Evolutionary conservation across 2,797 vertebrate species (phyloP).

Genomic region (Echiichthys vipera): DNA sequence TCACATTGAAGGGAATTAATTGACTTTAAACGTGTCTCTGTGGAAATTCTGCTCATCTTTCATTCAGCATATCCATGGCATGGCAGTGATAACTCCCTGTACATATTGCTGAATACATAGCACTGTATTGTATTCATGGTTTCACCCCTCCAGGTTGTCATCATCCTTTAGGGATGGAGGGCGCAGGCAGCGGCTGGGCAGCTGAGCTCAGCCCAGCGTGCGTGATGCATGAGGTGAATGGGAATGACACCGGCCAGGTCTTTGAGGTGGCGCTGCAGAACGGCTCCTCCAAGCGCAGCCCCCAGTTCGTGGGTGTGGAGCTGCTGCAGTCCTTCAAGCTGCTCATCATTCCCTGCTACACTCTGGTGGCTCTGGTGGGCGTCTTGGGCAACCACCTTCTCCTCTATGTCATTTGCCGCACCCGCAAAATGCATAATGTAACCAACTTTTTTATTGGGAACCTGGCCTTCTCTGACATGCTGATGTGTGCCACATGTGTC

Average conservation of each 20-base stretch:
- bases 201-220: slow-evolving; percentile 58
- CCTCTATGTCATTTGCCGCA: slow-evolving; percentile 90
- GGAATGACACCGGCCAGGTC: slow-evolving; percentile 61
- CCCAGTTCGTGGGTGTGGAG: slow-evolving; percentile 88
- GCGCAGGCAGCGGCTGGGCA: slow-evolving; percentile 70
- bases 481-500: slow-evolving; percentile 91
- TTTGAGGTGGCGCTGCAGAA: slow-evolving; percentile 84
- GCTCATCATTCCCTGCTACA: slow-evolving; percentile 91
- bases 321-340: slow-evolving; percentile 91
- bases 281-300: slow-evolving; percentile 77
- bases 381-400: slow-evolving; percentile 91
- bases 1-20: neutral
- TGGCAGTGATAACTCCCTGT: neutral
- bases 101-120: neutral
- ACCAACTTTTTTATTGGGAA: slow-evolving; percentile 94
- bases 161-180: slow-evolving; percentile 74
- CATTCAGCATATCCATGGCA: neutral
- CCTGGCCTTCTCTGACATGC: slow-evolving; percentile 92
- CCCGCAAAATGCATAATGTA: slow-evolving; percentile 92
- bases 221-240: slow-evolving; percentile 35
- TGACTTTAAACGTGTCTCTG: neutral
- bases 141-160: slow-evolving; percentile 39
- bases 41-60: neutral
- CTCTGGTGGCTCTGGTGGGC: slow-evolving; percentile 87
- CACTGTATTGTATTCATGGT: neutral